Evolutionary conservation across 2,113 vertebrate species (phyloP).

Genomic region (Plecotus auritus): DNA sequence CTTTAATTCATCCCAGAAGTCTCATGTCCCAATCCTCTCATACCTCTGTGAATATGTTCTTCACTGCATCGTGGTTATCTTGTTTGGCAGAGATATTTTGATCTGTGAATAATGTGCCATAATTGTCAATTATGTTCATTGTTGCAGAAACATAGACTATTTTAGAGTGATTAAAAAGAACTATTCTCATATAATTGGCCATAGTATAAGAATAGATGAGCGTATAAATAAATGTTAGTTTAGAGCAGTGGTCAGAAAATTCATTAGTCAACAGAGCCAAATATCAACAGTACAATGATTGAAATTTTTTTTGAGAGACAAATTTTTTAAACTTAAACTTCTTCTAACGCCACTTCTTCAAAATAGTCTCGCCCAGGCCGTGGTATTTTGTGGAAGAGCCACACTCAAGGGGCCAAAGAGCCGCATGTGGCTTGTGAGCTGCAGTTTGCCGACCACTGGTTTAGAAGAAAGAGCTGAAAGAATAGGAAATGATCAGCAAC

Average conservation of each 20-base stretch:
- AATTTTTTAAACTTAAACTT: no score
- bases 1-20: not conserved
- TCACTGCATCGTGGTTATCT: not conserved
- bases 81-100: slow-evolving; percentile 52
- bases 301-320: no score
- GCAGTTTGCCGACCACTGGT: no score
- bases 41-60: not conserved
- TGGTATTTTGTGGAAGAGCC: no score
- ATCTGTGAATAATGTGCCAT: slow-evolving; percentile 55
- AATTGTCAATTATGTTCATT: slow-evolving; percentile 71
- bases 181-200: slow-evolving; percentile 44
- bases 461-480: not conserved
- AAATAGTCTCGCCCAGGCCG: no score
- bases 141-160: slow-evolving; percentile 63
- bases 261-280: no score
- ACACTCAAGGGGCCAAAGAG: no score
- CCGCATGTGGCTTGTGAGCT: no score
- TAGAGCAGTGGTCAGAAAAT: no score
- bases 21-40: not conserved
- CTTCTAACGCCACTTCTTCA: no score
- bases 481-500: slow-evolving; percentile 39
- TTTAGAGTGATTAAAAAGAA: slow-evolving; percentile 42
- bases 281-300: no score
- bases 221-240: slow-evolving; percentile 7
- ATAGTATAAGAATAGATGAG: slow-evolving; percentile 43